Percentiles rank a stretch among this genome's conserved stretches.
phyloP scores from a whole-genome alignment of 2,797 vertebrate species.

The Avahi laniger region DNA sequence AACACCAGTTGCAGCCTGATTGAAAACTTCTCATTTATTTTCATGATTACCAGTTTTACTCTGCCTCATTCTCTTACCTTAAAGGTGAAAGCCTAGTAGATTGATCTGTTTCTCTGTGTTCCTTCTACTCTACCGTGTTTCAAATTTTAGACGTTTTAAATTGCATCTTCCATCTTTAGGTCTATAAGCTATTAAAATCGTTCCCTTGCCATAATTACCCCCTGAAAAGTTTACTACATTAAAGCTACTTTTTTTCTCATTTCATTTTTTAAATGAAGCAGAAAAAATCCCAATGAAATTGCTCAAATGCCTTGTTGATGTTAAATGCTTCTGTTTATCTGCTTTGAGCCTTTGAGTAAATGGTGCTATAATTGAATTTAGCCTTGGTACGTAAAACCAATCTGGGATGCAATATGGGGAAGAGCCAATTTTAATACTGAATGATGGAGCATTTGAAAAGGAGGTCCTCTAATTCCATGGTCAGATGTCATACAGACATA shows the following conservation, averaged over 20 bases:
- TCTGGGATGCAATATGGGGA: not conserved
- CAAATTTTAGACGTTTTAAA: constrained; percentile 44
- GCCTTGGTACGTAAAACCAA: constrained; percentile 16
- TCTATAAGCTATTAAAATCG: constrained; percentile 14
- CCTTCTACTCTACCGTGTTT: constrained; percentile 5
- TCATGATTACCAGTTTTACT: constrained; percentile 22
- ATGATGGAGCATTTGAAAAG: constrained; percentile 12
- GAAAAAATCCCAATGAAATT: constrained; percentile 51
- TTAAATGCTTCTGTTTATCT: constrained; percentile 50
- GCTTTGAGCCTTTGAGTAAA: constrained; percentile 44
- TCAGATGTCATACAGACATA: not conserved
- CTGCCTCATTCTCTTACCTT: constrained; percentile 2
- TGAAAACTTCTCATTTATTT: constrained; percentile 9
- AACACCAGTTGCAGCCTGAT: not conserved
- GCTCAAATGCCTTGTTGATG: constrained; percentile 17
- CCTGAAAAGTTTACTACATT: constrained; percentile 11
- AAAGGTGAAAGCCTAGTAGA: not conserved
- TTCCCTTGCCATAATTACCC: not conserved
- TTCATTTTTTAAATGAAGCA: constrained; percentile 44
- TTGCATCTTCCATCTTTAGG: constrained; percentile 43
- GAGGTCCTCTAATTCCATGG: not conserved
- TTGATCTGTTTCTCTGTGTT: not conserved
- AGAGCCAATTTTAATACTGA: constrained; percentile 12
- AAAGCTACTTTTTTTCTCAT: not conserved
- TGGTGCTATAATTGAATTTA: constrained; percentile 49